Percentiles rank a stretch among this genome's conserved stretches.
Evolutionary conservation across 92 coral and sea anemone genomes (phyloP).

Genomic region (Hydrozoanthus gracilis): DNA sequence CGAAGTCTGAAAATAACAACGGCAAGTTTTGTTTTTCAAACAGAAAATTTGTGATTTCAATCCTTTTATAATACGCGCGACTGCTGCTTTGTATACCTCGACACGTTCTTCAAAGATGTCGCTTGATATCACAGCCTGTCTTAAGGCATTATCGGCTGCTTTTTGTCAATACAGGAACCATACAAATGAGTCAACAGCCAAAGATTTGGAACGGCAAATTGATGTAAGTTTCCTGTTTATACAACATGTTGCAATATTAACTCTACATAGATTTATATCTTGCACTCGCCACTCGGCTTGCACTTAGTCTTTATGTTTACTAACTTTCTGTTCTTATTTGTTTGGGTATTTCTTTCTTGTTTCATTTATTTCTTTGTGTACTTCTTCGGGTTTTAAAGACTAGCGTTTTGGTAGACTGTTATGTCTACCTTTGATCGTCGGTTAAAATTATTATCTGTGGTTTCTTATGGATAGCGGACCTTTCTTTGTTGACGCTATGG

Average conservation of each 20-base stretch:
- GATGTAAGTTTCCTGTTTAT: constrained; percentile 71
- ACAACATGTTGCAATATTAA: too few relatives aligned
- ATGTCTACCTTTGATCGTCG: too few relatives aligned
- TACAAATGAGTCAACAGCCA: constrained; percentile 80
- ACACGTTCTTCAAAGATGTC: constrained; percentile 65
- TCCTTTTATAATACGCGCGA: neutral
- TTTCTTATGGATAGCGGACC: too few relatives aligned
- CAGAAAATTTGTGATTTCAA: neutral
- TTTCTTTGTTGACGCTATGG: too few relatives aligned
- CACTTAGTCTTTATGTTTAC: too few relatives aligned
- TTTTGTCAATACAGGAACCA: constrained; percentile 93
- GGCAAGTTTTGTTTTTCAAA: neutral
- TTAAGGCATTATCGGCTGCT: constrained; percentile 92
- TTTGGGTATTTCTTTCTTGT: too few relatives aligned
- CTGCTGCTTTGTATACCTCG: neutral
- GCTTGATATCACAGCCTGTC: constrained; percentile 91
- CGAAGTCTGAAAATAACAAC: constrained; percentile 59
- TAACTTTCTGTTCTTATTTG: neutral
- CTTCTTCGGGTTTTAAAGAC: too few relatives aligned
- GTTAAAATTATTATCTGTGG: too few relatives aligned
- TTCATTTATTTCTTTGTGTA: too few relatives aligned
- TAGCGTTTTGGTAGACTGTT: too few relatives aligned
- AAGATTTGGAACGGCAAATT: constrained; percentile 94
- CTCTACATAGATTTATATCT: too few relatives aligned
- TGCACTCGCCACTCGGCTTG: too few relatives aligned